Conservation (phyloP, 2,113 vertebrate species). For the Ovibos moschatus region DNA sequence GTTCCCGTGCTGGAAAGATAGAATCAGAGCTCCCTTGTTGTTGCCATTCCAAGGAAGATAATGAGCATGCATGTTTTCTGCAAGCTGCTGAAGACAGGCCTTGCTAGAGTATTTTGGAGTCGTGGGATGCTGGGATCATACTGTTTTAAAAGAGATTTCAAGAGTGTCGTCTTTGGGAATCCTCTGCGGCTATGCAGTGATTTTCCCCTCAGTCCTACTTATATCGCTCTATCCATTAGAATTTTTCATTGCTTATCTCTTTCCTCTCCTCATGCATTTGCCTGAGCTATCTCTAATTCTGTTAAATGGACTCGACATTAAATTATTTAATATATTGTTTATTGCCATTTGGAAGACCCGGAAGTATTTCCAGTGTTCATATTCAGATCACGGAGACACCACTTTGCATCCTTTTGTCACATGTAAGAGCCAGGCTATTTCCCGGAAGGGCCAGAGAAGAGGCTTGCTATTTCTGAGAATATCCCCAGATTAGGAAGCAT, state of each 20-base stretch:
- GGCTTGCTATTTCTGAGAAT: background rate
- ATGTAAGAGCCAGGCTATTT: background rate
- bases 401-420: background rate
- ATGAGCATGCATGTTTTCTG: constrained; percentile 40
- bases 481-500: background rate
- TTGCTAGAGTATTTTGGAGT: constrained; percentile 60
- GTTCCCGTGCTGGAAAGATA: constrained; percentile 8
- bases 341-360: background rate
- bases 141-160: constrained; percentile 63
- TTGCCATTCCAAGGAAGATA: constrained; percentile 42
- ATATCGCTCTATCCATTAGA: background rate
- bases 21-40: constrained; percentile 2
- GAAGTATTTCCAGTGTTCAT: background rate
- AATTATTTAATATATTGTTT: background rate
- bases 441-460: background rate
- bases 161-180: constrained; percentile 57
- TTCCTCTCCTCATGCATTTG: background rate
- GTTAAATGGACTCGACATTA: background rate
- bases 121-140: constrained; percentile 49
- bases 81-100: constrained; percentile 29
- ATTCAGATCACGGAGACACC: background rate
- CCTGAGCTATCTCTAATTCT: background rate
- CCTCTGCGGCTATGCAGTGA: constrained; percentile 39
- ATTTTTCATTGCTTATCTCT: background rate
- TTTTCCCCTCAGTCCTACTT: constrained; percentile 32